Base-by-base conservation (phyloP, 2,113 vertebrate species). In the Australoheros scitulus region DNA sequence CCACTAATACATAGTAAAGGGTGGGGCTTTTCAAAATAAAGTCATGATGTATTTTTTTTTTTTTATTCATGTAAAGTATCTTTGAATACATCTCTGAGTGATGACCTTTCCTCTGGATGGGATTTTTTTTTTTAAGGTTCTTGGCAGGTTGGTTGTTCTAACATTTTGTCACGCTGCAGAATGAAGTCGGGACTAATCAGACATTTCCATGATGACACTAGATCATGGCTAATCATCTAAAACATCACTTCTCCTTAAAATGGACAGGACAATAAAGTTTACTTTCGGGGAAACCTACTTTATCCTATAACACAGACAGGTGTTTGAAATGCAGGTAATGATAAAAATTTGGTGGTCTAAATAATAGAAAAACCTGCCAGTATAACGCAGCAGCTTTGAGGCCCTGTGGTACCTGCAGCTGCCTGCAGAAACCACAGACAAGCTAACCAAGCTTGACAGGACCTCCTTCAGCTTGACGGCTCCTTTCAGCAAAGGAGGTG, bases 261-360 rank as follows among this genome's bases (percentile, higher is more conserved):
- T 10, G 29, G 24, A 43, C 26, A 7, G 14, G 9, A 70, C 18
- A 17, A 13, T 2, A 0, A 70, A 9, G 18, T 11, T n/a, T 5
- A 56, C 20, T n/a, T 70, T 50, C 22, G 29, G 15, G 64, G 22
- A 50, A 50, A 50, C 47, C 22, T 47, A 1, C 11, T 43, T 52
- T 17, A 52, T 0, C 5, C 10, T 41, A 52, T 70, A 1, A 13
- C 22, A n/a, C 18, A 18, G 43, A 15, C 43, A 4, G 64, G 9
- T 29, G 22, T 50, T 50, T 70, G 41, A 29, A 3, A 15, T 0
- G 41, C 41, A 68, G 41, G 64, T 29, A 4, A 22, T 70, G 24
- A 70, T 50, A 20, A 52, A 70, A 32, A 20, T 13, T 11, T 52
- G 26, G 43, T 52, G 65, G 3, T 6, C 26, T 20, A n/a, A 2